Evolutionary conservation across 53 echinoderm and acorn worm species (phyloP), one percentile per base, ranked within the genome.

Genomic region (Crossaster papposus): DNA sequence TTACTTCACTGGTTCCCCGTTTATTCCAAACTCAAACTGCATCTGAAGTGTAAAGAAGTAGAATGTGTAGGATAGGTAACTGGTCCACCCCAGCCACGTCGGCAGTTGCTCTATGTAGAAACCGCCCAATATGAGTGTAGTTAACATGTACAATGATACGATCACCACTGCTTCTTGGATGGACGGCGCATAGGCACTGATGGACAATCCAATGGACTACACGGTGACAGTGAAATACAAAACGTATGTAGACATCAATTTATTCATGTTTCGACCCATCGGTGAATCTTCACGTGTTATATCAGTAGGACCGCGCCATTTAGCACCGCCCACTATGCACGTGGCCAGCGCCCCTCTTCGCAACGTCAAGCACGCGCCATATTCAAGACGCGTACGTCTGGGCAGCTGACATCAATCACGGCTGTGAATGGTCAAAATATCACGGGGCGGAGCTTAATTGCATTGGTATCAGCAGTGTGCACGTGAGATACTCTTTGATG

Each of bases 171-270:
- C 93, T 35, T 91, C 89, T 30, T 92, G 90, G 32, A 92, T 63
- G 37, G 91, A 88, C 3, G 88, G 86, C 2, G 93, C 90, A 8
- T 83, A 85, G 29, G 93, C 94, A 79, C 96, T 93, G 78, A 96
- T 96, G 81, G 95, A 84, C 62, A 95, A 82, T 31, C 95, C 95
- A 4, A 95, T 88, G 0, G 96, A 95, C 96, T 96, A 85, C 30
- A 33, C 2, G 14, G 17, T 58, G n/a, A 68, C 2, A 68, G 68
- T 10, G 22, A 26, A 68, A 26, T 4, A 68, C 22, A 24, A n/a
- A 68, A 68, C 4, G 28, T 28, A 28, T n/a, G n/a, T 68, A 28
- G 11, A 26, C 44, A 44, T 9, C 5, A 9, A 44, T 9, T 44
- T 44, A 44, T 44, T 44, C 44, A 44, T 44, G 44, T 44, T 44